Percentiles rank a stretch among this genome's conserved stretches.
phyloP scores from a whole-genome alignment of 2,797 vertebrate genomes.

The Agapornis canus region DNA sequence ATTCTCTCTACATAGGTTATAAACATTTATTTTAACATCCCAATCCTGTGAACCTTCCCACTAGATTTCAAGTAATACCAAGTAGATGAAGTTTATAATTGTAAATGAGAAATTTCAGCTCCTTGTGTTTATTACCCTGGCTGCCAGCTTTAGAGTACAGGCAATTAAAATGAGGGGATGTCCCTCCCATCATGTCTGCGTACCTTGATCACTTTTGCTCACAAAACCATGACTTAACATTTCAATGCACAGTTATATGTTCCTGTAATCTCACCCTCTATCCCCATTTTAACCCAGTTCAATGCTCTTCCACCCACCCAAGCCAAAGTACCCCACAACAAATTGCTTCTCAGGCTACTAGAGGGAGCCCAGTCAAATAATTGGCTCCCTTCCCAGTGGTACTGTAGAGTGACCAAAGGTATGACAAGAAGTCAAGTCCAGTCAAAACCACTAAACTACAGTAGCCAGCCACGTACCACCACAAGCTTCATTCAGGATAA shows the following conservation, averaged over 20 bases:
- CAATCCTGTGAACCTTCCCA: constrained; percentile 13
- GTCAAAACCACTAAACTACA: not conserved
- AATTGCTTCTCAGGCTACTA: not conserved
- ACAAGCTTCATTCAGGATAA: not conserved
- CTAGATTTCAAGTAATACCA: constrained; percentile 29
- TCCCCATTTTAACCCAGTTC: not conserved
- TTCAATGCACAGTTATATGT: not conserved
- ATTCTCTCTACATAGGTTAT: constrained; percentile 30
- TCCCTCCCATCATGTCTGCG: not conserved
- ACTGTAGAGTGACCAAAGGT: not conserved
- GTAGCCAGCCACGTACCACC: fast-evolving
- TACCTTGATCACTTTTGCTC: not conserved
- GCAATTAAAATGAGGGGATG: not conserved
- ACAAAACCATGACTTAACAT: not conserved
- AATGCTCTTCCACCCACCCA: not conserved
- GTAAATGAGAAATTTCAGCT: not conserved
- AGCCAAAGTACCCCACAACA: not conserved
- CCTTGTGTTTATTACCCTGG: constrained; percentile 1
- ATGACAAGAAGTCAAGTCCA: not conserved
- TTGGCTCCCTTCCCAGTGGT: not conserved
- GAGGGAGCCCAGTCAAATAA: not conserved
- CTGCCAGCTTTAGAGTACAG: not conserved
- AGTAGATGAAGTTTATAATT: constrained; percentile 5
- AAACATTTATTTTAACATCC: constrained; percentile 36
- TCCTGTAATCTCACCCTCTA: not conserved